These are phyloP conservation scores for Taphrorychus bicolor DNA, from an alignment of 2,888 invertebrate species.

Conservation along the genomic window DNA sequence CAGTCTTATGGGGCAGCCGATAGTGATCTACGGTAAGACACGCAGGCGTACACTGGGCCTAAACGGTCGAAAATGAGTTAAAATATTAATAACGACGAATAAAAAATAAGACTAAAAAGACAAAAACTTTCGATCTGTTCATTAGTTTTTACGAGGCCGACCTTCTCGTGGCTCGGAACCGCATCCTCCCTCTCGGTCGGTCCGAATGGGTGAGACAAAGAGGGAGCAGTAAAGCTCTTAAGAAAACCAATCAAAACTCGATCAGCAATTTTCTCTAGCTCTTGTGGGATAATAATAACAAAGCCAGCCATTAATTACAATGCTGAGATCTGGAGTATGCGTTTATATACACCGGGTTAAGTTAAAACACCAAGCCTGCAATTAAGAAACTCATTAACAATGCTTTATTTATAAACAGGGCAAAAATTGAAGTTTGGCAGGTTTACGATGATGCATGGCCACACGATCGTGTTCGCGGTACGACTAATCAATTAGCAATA, in stretches of 20 bases:
- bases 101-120: slow-evolving; percentile 52
- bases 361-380: slow-evolving; percentile 44
- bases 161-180: slow-evolving; percentile 28
- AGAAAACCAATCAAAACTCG: slow-evolving; percentile 57
- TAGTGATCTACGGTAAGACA: slow-evolving; percentile 39
- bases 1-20: slow-evolving; percentile 37
- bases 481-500: slow-evolving; percentile 5
- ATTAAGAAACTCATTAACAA: slow-evolving; percentile 57
- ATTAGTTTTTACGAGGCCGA: slow-evolving; percentile 52
- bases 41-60: slow-evolving; percentile 33
- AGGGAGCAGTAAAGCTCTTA: slow-evolving; percentile 42
- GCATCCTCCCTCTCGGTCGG: slow-evolving; percentile 33
- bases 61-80: slow-evolving; percentile 51
- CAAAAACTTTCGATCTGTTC: slow-evolving; percentile 52
- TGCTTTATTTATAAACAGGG: slow-evolving; percentile 45
- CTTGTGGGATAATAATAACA: slow-evolving; percentile 58
- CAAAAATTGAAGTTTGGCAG: slow-evolving; percentile 26
- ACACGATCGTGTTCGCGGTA: neutral
- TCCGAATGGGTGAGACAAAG: slow-evolving; percentile 16
- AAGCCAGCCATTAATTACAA: slow-evolving; percentile 58
- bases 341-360: slow-evolving; percentile 43
- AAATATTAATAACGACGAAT: slow-evolving; percentile 54
- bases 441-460: slow-evolving; percentile 11
- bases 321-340: slow-evolving; percentile 52
- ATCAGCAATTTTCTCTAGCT: slow-evolving; percentile 58